phyloP scores from a whole-genome alignment of 2,113 vertebrate genomes.

The Ciconia maguari region DNA sequence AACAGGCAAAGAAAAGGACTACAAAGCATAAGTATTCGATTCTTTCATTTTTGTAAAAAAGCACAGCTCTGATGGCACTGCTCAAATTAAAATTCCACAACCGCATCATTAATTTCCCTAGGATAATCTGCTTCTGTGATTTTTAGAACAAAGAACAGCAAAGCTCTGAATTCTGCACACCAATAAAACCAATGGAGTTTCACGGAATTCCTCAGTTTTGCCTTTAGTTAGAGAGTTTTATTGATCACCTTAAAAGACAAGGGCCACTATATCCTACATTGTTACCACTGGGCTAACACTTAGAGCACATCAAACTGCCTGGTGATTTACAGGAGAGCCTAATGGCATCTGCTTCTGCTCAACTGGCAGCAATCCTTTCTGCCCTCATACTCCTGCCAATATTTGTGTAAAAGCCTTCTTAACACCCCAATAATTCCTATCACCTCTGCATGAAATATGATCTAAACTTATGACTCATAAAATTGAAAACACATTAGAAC shows the following conservation, averaged over 20 bases:
- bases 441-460: not conserved
- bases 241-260: not conserved
- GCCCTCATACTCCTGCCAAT: not conserved
- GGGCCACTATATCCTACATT: not conserved
- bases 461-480: not conserved
- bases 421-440: not conserved
- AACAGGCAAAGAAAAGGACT: not conserved
- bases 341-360: not conserved
- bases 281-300: not conserved
- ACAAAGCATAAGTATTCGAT: not conserved
- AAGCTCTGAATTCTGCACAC: not conserved
- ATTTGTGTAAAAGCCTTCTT: slow-evolving; percentile 5
- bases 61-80: not conserved
- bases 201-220: not conserved
- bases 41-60: not conserved
- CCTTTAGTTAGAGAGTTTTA: not conserved
- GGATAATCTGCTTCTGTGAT: not conserved
- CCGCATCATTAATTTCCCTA: not conserved
- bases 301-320: not conserved
- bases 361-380: not conserved
- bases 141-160: not conserved
- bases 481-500: slow-evolving; percentile 1
- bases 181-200: slow-evolving; percentile 3
- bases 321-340: not conserved
- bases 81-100: not conserved